Evolutionary conservation across 2,113 vertebrate species (phyloP), one percentile per base, ranked within the genome.

Genomic region (Cheilinus undulatus): DNA sequence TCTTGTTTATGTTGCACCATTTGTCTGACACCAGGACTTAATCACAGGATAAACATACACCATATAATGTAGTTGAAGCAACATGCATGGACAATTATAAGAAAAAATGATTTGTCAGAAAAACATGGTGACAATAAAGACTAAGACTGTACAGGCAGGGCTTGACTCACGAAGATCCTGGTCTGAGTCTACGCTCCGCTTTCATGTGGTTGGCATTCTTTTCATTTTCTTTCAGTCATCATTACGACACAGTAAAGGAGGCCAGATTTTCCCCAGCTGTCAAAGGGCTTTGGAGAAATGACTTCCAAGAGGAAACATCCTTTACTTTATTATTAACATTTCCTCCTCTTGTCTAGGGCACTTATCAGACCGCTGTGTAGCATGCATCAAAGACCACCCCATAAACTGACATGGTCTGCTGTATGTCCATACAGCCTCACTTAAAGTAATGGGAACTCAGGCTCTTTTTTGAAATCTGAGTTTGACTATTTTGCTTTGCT

Each of bases 121-220:
- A 42, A 51, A 62, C 4, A 2, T 34, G 42, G 27, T 61, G 40
- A 66, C 38, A 42, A 5, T 22, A 28, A 66, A 56, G 23, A 32
- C 49, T 15, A 12, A 26, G 27, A 53, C 17, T 49, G 15, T 46
- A 13, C 17, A 26, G 46, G 65, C 32, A 49, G 26, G 24, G 20
- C 24, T 54, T 57, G 40, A 45, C 36, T 54, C 53, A 67, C 42
- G 15, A 28, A 26, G 2, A 57, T n/a, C 19, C 40, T 23, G 38
- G 26, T 7, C 32, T 43, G 32, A 23, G 15, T 45, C 23, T 3
- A 11, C 3, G n/a, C 13, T n/a, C 19, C 2, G 3, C 46, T 64
- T 69, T 52, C 10, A 66, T 66, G 58, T 58, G 68, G 56, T n/a
- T 20, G 20, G n/a, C 67, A 20, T 78, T 17, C 22, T 45, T 56